Evolutionary conservation across 2,113 vertebrate species (phyloP).

Genomic region (Elanoides forficatus): DNA sequence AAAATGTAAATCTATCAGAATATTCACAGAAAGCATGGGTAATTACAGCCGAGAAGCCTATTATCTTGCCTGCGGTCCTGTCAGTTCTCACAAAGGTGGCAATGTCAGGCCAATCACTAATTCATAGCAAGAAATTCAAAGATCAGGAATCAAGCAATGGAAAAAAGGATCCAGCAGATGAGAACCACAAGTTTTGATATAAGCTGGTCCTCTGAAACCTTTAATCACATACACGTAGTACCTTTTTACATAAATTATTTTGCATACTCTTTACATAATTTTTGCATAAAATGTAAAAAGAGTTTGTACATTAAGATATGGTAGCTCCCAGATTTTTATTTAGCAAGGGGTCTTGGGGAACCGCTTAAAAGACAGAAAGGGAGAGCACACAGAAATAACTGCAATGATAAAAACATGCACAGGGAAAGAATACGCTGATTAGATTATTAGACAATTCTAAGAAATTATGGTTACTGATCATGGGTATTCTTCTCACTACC

Average conservation of each 20-base stretch:
- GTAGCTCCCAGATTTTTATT: neutral
- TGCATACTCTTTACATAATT: neutral
- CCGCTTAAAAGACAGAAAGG: neutral
- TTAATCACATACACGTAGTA: neutral
- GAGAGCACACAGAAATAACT: neutral
- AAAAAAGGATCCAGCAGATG: neutral
- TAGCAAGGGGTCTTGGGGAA: neutral
- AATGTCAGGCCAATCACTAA: neutral
- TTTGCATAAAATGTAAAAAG: neutral
- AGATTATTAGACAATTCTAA: neutral
- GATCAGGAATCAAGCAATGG: neutral
- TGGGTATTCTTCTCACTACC: neutral
- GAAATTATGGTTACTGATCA: neutral
- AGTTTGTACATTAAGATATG: neutral
- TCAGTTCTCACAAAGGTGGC: neutral
- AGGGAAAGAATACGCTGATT: neutral
- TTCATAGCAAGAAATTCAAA: neutral
- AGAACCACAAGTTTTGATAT: neutral
- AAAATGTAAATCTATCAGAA: neutral
- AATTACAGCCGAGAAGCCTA: neutral
- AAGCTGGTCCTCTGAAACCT: neutral
- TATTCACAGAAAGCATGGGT: neutral
- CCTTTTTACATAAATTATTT: neutral
- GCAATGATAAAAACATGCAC: neutral
- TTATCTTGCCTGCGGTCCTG: neutral